Evolutionary conservation across 2,888 invertebrate genomes (phyloP).

Genomic region (Apotomis turbidana): DNA sequence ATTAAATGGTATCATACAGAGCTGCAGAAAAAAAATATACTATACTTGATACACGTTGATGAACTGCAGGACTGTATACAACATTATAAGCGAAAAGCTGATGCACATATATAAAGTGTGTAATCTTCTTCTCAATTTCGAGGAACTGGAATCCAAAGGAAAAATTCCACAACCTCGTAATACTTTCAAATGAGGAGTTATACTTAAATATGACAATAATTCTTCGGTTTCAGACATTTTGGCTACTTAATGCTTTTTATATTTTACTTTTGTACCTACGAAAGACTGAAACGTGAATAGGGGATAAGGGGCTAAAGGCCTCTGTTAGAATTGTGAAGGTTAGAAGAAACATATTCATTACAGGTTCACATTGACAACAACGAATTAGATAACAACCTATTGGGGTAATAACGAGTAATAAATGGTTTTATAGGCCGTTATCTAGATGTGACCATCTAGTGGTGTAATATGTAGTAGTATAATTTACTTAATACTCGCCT

Average conservation of each 20-base stretch:
- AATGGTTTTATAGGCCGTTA: conserved; percentile 13
- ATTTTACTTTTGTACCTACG: conserved; percentile 34
- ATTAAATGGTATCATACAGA: too few relatives aligned
- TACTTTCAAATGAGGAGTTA: conserved; percentile 55
- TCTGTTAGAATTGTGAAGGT: background rate
- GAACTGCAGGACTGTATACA: conserved; percentile 59
- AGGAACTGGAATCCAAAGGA: conserved; percentile 51
- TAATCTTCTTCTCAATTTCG: conserved; percentile 49
- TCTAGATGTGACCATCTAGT: conserved; percentile 25
- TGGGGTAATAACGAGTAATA: conserved; percentile 16
- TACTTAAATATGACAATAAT: conserved; percentile 52
- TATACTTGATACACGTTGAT: conserved; percentile 59
- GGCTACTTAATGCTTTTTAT: conserved; percentile 5
- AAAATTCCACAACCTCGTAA: conserved; percentile 56
- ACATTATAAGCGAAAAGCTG: conserved; percentile 50
- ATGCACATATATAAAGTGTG: conserved; percentile 55
- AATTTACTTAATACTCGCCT: background rate
- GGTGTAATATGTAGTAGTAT: background rate
- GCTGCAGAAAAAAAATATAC: background rate
- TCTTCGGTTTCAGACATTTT: conserved; percentile 45
- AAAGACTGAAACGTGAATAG: background rate
- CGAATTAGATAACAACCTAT: conserved; percentile 19
- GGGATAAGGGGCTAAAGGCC: background rate
- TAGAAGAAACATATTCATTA: conserved; percentile 11
- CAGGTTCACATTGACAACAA: conserved; percentile 16